Conservation (phyloP, 2,113 vertebrate species). For the Prinia subflava region DNA sequence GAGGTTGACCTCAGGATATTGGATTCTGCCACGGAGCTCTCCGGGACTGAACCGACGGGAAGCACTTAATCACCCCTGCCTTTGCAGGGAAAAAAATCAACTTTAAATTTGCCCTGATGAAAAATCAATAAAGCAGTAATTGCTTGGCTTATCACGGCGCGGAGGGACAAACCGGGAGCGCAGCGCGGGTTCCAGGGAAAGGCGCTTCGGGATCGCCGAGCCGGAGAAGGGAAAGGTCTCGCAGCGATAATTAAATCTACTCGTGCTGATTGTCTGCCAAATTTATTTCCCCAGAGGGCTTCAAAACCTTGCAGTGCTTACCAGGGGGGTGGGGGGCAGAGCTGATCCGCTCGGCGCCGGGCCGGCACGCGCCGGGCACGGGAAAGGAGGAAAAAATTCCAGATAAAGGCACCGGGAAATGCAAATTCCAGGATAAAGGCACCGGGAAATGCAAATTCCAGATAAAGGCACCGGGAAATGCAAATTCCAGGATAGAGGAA, state of each 20-base stretch:
- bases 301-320: constrained; percentile 84
- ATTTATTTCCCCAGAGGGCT: constrained; percentile 96
- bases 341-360: constrained; percentile 81
- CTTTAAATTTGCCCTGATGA: constrained; percentile 94
- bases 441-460: not conserved
- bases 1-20: constrained; percentile 85
- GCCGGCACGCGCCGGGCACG: constrained; percentile 66
- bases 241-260: constrained; percentile 98
- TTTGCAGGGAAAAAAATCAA: constrained; percentile 87
- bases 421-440: constrained; percentile 47
- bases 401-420: not conserved
- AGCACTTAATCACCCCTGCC: constrained; percentile 80
- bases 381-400: not conserved
- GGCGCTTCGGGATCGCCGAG: constrained; percentile 76
- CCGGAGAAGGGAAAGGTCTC: constrained; percentile 85
- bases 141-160: constrained; percentile 91
- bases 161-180: constrained; percentile 87
- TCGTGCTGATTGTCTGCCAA: constrained; percentile 98
- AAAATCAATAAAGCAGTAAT: constrained; percentile 99
- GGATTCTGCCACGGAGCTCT: constrained; percentile 82
- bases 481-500: constrained; percentile 38
- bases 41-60: constrained; percentile 73
- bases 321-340: constrained; percentile 80
- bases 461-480: constrained; percentile 16
- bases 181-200: constrained; percentile 74